These are phyloP conservation scores for Acronicta psi DNA, from an alignment of 2,888 invertebrate species.

Conservation along the genomic window DNA sequence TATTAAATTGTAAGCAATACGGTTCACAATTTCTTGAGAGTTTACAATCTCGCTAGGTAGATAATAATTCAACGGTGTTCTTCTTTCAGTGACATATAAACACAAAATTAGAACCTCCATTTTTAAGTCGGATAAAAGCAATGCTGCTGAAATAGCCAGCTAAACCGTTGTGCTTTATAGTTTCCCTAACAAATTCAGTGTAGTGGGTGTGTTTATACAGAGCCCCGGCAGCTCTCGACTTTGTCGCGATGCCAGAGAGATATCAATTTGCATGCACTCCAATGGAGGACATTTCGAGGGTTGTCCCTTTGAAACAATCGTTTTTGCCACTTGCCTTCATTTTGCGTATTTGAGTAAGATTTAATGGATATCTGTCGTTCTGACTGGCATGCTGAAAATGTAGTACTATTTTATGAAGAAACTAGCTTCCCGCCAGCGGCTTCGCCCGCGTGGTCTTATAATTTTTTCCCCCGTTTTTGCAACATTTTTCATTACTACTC, in stretches of 20 bases:
- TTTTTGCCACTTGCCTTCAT: slow-evolving; percentile 73
- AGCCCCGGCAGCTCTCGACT: slow-evolving; percentile 59
- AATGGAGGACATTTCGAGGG: slow-evolving; percentile 72
- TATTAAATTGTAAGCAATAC: too few relatives aligned
- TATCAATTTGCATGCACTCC: slow-evolving; percentile 84
- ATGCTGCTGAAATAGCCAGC: slow-evolving; percentile 13
- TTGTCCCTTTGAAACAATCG: slow-evolving; percentile 82
- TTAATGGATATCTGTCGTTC: slow-evolving; percentile 41
- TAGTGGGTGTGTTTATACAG: slow-evolving; percentile 39
- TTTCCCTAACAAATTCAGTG: slow-evolving; percentile 46
- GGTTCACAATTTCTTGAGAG: too few relatives aligned
- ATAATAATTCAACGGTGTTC: too few relatives aligned
- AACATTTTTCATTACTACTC: too few relatives aligned
- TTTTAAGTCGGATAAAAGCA: neutral
- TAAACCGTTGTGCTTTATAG: slow-evolving; percentile 44
- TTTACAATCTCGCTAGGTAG: too few relatives aligned
- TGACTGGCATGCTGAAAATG: slow-evolving; percentile 21
- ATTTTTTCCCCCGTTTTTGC: too few relatives aligned
- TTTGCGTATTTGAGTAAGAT: slow-evolving; percentile 55
- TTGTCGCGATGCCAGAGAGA: slow-evolving; percentile 74
- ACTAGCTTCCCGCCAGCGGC: too few relatives aligned
- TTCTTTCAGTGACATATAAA: too few relatives aligned
- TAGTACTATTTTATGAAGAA: slow-evolving; percentile 14
- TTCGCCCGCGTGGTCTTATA: too few relatives aligned
- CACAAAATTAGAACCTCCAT: too few relatives aligned